These are phyloP conservation scores for Panagrolaimus sp. DNA, from an alignment of 1,140 invertebrate genomes.

Conservation along the genomic window DNA sequence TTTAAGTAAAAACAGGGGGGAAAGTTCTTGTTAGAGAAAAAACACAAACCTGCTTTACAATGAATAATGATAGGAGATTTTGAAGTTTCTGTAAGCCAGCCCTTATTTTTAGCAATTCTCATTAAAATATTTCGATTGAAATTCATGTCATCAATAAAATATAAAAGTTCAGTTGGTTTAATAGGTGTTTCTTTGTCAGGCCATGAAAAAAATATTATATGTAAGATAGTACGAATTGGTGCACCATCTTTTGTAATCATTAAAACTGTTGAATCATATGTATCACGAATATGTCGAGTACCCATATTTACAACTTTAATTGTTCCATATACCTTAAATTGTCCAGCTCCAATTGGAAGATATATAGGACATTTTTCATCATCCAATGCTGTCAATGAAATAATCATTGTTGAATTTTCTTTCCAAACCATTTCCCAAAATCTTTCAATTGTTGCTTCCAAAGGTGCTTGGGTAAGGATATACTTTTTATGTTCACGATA, in stretches of 20 bases:
- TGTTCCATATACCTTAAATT: slow-evolving; percentile 14
- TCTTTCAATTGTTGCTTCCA: slow-evolving; percentile 32
- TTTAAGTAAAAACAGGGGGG: no score
- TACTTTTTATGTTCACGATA: slow-evolving; percentile 37
- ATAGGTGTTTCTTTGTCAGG: slow-evolving; percentile 41
- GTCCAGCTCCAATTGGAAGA: slow-evolving; percentile 23
- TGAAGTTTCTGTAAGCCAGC: slow-evolving; percentile 26
- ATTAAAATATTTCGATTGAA: slow-evolving; percentile 36
- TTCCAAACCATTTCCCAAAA: slow-evolving; percentile 43
- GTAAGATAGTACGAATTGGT: slow-evolving; percentile 26
- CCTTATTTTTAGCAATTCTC: slow-evolving; percentile 24
- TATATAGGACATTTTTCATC: slow-evolving; percentile 27
- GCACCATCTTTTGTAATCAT: slow-evolving; percentile 25
- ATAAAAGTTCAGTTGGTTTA: slow-evolving; percentile 32
- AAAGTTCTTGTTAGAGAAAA: no score
- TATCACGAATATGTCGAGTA: slow-evolving; percentile 28
- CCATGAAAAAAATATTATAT: slow-evolving; percentile 34
- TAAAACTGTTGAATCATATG: slow-evolving; percentile 36
- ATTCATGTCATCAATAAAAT: slow-evolving; percentile 41
- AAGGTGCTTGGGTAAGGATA: slow-evolving; percentile 38
- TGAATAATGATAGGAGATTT: slow-evolving; percentile 39
- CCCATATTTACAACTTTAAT: slow-evolving; percentile 29
- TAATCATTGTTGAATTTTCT: slow-evolving; percentile 28
- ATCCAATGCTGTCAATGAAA: slow-evolving; percentile 30
- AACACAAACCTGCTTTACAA: slow-evolving; percentile 27